Base-by-base conservation (phyloP, 2,797 vertebrate genomes). In the Esox lucius region DNA sequence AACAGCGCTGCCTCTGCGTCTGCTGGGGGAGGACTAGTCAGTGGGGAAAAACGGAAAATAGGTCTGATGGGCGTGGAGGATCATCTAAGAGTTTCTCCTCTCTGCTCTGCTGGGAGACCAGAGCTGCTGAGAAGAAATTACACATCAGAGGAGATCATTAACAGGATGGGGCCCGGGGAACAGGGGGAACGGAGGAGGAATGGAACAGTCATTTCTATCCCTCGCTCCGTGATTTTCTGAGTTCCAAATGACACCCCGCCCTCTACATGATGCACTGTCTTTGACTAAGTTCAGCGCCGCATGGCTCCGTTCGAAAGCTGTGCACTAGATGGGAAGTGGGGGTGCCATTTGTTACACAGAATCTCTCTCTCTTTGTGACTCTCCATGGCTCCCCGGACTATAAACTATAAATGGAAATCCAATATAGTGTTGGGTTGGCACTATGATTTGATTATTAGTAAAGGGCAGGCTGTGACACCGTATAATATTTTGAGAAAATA, bases 141-240 rank as follows among this genome's bases (percentile, higher is more conserved):
- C 70, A 72, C 78, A 73, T 80, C 78, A 83, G 75, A 75, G 61
- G 69, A 75, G 75, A 80, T 83, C 70, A 73, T 80, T 83, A 83
- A 66, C 33, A 68, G 53, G 81, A 65, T 49, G 64, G 39, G 24
- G 69, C 49, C 22, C 2, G 61, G 59, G 73, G 77, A 65, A 61
- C 24, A 11, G 56, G 24, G 56, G 24, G 56, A 24, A 59, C 0
- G 2, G 56, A 26, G 35, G 39, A 49, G 74, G 70, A 78, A 65
- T 59, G 70, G 22, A 76, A 59, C 69, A n/a, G 68, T 51, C 56
- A 72, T 72, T 81, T 67, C 46, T 51, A 39, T 75, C 19, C 51
- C 75, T 68, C 17, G 53, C 70, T 68, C 65, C 17, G 24, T n/a
- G 35, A 53, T n/a, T 62, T 59, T 73, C 65, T 31, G 22, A 22